Evolutionary conservation across 2,113 vertebrate genomes (phyloP), one percentile per base, ranked within the genome.

Genomic region (Paralichthys olivaceus): DNA sequence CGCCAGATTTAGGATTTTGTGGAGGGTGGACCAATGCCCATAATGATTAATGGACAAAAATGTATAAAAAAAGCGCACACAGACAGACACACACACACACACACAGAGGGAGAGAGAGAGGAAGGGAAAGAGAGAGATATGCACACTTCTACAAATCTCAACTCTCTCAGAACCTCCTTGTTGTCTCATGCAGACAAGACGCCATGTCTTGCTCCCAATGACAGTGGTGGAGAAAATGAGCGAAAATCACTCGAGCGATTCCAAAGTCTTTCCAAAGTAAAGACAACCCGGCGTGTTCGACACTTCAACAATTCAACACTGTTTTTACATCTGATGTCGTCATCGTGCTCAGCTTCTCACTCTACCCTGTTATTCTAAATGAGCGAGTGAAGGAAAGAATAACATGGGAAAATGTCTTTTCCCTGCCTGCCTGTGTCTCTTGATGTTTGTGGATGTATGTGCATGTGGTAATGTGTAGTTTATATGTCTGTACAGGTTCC

Each of bases 321-420:
- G 88, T 91, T 91, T 90, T 83, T 66, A 82, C 83, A 90, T 86
- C 58, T 79, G 34, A 88, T 93, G 89, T 84, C 89, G 83, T 91
- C 91, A 90, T 85, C 49, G 51, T 54, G 86, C 85, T 87, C 59
- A 26, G 75, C 70, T 79, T 86, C 85, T 90, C 86, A 85, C 79
- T 89, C 83, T 77, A 32, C 63, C 34, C 62, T 91, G 89, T 90
- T 91, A 87, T 91, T 91, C 87, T 86, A 84, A 89, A 88, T 83
- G 85, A 79, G 84, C 26, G 51, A 86, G 85, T 75, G 26, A 65
- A 84, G 88, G 88, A 91, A 93, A 93, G 88, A 91, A 89, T 73
- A 91, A 91, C 89, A 91, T n/a, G 26, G 69, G 56, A 62, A 78
- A 83, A 78, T 59, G 77, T 81, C 37, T 79, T 70, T 84, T 71